Evolutionary conservation across 2,113 vertebrate genomes (phyloP), one percentile per base, ranked within the genome.

Genomic region (Emydura subglobosa): DNA sequence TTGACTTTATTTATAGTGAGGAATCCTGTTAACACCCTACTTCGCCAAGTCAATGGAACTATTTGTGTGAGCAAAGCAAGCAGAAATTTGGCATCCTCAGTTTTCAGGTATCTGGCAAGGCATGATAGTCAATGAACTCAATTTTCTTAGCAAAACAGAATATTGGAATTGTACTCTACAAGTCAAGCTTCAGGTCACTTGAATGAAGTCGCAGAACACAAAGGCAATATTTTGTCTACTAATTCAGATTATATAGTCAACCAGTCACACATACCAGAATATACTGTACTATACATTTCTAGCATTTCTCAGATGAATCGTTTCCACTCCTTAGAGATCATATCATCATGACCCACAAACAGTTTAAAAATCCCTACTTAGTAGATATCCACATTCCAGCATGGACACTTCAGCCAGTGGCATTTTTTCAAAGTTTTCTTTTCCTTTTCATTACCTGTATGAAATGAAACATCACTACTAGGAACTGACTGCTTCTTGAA

Each of bases 281-380:
- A 93, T 55, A 9, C 85, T 55, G 3, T 31, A 50, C 31, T 24
- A 1, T 87, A 9, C 42, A 74, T 74, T 68, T 68, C 34, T 10
- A 74, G 92, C 42, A 81, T 74, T 68, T 68, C 16, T 10, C 65
- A 93, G 59, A 54, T 34, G 31, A 87, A 51, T 79, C 0, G 39
- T 92, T 96, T 39, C 57, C 39, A 79, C 53, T n/a, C 54, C 85
- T 49, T 10, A 95, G 61, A 93, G 61, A 93, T 88, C 10, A 51
- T 83, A 87, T 44, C 84, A 51, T 44, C 82, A 51, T 10, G 19
- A 42, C 39, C 24, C 21, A 79, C 42, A 82, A 17, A 57, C 42
- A 94, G 34, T 85, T 47, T 44, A 51, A 91, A 91, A 53, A 68
- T n/a, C 61, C 31, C 16, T 68, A 68, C 7, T 68, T 17, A 68